A percentile compares a stretch with the other conserved stretches of the same genome.
Evolutionary conservation across 2,888 invertebrate species (phyloP).

Genomic region (Stratiomys singularior): DNA sequence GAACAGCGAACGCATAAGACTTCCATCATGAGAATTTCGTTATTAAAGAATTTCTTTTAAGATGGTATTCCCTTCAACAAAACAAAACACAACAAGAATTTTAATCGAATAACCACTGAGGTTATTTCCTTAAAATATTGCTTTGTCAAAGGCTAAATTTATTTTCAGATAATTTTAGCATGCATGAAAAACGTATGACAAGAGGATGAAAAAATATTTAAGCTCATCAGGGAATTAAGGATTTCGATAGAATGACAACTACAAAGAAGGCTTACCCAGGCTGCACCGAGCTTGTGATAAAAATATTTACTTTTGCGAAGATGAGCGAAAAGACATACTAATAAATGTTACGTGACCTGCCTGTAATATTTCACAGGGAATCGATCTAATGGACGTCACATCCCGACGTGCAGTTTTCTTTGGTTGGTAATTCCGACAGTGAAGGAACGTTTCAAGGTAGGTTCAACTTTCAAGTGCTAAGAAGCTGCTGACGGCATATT

Average conservation of each 20-base stretch:
- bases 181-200: conserved; percentile 13
- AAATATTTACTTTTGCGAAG: conserved; percentile 35
- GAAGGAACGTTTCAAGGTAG: background rate
- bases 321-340: conserved; percentile 43
- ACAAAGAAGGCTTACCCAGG: background rate
- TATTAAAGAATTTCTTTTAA: too few species aligned
- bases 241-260: background rate
- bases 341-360: conserved; percentile 51
- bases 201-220: background rate
- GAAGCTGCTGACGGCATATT: conserved; percentile 22
- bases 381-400: conserved; percentile 37
- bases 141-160: too few species aligned
- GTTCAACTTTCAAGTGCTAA: conserved; percentile 5
- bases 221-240: conserved; percentile 10
- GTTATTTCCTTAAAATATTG: too few species aligned
- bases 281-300: conserved; percentile 15
- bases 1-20: too few species aligned
- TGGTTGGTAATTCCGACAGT: background rate
- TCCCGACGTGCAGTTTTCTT: background rate
- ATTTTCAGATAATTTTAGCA: too few species aligned
- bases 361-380: conserved; percentile 45
- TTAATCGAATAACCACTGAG: too few species aligned
- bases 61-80: too few species aligned
- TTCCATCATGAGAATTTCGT: too few species aligned
- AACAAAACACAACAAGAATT: too few species aligned